These are phyloP conservation scores for Cynodonichthys magdalenae DNA, from an alignment of 2,797 vertebrate species.

Conservation along the genomic window DNA sequence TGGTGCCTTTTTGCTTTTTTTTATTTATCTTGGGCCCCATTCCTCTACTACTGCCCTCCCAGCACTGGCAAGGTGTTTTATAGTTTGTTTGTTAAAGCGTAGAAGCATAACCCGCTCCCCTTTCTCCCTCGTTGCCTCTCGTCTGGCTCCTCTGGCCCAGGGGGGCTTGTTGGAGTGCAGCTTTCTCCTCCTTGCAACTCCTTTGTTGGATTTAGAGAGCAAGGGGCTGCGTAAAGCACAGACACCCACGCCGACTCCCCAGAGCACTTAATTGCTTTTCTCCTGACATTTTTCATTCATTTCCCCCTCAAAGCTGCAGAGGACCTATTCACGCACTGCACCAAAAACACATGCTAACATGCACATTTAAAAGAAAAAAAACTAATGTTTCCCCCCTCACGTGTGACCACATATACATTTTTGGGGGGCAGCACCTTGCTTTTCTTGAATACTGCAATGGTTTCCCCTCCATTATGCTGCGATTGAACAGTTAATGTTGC, in stretches of 20 bases:
- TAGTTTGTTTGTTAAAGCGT: constrained; percentile 65
- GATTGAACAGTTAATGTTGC: constrained; percentile 71
- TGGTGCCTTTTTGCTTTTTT: constrained; percentile 11
- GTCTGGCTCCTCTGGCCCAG: constrained; percentile 30
- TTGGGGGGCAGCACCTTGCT: constrained; percentile 24
- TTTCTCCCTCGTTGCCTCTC: constrained; percentile 31
- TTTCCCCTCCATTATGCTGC: constrained; percentile 68
- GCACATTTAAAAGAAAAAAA: constrained; percentile 24
- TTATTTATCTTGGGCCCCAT: background rate
- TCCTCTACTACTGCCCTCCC: constrained; percentile 17
- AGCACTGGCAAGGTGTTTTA: constrained; percentile 47
- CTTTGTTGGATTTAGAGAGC: constrained; percentile 67
- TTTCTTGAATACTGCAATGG: constrained; percentile 50
- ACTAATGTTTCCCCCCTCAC: constrained; percentile 16
- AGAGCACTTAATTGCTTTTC: constrained; percentile 42
- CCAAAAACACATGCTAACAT: constrained; percentile 42
- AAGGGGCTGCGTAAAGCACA: constrained; percentile 13
- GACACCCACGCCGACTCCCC: constrained; percentile 40
- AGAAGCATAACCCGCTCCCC: constrained; percentile 32
- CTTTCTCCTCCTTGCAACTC: constrained; percentile 55
- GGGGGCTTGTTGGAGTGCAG: constrained; percentile 53
- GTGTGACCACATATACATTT: constrained; percentile 16
- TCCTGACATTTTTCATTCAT: constrained; percentile 46
- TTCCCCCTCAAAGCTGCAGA: constrained; percentile 30
- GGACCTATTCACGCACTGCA: constrained; percentile 34